These are phyloP conservation scores for Mastacembelus armatus DNA, from an alignment of 2,797 vertebrate genomes.

Conservation along the genomic window DNA sequence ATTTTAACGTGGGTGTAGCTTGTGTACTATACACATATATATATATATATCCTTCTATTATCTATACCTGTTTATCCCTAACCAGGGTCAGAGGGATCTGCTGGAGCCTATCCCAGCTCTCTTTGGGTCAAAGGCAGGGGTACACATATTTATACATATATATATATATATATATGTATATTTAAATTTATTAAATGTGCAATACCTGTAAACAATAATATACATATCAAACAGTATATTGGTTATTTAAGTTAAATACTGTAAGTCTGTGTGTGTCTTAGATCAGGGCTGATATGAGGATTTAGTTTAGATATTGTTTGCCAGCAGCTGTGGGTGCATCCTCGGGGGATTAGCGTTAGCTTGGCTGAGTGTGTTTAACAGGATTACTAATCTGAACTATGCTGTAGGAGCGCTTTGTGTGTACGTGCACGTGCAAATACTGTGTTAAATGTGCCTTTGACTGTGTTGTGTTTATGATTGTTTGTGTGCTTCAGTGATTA, in stretches of 20 bases:
- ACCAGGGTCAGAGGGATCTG: too few relatives aligned
- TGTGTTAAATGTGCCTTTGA: constrained; percentile 5
- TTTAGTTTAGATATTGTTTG: constrained; percentile 50
- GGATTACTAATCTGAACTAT: constrained; percentile 74
- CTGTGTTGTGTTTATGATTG: background rate
- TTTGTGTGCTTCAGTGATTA: background rate
- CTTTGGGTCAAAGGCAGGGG: too few relatives aligned
- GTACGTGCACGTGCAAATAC: constrained; percentile 6
- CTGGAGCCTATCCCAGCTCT: too few relatives aligned
- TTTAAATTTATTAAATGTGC: too few relatives aligned
- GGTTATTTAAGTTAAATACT: background rate
- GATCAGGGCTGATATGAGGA: constrained; percentile 15
- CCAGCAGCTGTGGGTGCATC: constrained; percentile 54
- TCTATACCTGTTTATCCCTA: too few relatives aligned
- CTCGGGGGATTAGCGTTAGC: constrained; percentile 68
- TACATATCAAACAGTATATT: too few relatives aligned
- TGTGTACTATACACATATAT: too few relatives aligned
- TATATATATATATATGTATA: too few relatives aligned
- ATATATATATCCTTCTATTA: too few relatives aligned
- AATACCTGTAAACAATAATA: too few relatives aligned
- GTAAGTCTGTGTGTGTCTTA: background rate
- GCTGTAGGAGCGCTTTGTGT: constrained; percentile 16
- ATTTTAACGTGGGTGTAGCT: background rate
- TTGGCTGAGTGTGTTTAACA: constrained; percentile 69
- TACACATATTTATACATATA: too few relatives aligned